Evolutionary conservation across 2,113 vertebrate genomes (phyloP), one percentile per base, ranked within the genome.

Genomic region (Tragelaphus scriptus): DNA sequence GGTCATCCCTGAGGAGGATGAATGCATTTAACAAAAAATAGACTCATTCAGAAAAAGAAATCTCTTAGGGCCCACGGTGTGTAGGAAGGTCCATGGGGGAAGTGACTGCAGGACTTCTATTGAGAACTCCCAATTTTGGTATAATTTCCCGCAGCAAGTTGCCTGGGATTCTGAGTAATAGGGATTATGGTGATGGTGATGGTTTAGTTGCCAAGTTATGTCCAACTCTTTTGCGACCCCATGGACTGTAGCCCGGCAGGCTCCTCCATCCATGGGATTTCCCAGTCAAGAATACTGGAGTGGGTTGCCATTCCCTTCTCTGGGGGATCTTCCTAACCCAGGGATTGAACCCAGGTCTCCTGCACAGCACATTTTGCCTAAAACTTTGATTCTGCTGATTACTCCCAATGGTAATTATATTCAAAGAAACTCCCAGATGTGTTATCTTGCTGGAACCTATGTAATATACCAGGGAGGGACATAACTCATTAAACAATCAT

Each of bases 401-500:
- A 49, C 68, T 65, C 40, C 26, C 77, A 65, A 49, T 51, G 71
- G 71, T 90, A 94, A 94, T 96, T 85, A 84, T 63, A 93, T 89
- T 96, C 68, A 92, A 87, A 97, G 79, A 89, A 91, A 91, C 80
- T 97, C 95, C 23, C 79, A 91, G 82, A 94, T 88, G 32, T 0
- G 2, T 94, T 92, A 94, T 97, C 96, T 96, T 77, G 47, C 23
- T 84, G 26, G 71, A 88, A 93, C 32, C n/a, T 94, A 89, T 79
- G 96, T 89, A 94, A 84, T 90, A 85, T 92, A 12, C 53, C 53
- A 91, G 71, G 56, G 47, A 97, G 77, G 49, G 30, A 71, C 26
- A 80, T 19, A 92, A 59, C 36, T 93, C 92, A 59, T 96, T 97
- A 75, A 85, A 36, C 40, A 95, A 93, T 95, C 85, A 95, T n/a